Base-by-base conservation (phyloP, 1,140 invertebrate genomes). In the Capitella teleta region DNA sequence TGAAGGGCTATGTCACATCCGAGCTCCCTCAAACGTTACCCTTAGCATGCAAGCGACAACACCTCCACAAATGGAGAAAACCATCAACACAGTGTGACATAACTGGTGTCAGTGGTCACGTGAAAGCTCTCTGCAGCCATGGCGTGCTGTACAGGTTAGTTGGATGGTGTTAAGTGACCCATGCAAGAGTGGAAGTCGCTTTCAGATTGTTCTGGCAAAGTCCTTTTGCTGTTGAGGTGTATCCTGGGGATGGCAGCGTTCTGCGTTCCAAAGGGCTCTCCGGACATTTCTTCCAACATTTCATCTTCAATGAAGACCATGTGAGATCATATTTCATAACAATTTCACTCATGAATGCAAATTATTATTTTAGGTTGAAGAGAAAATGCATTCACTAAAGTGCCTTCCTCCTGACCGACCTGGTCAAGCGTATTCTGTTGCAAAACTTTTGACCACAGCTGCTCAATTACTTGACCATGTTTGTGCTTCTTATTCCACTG, bases 111-210 rank as follows among this genome's bases (percentile, higher is more conserved):
- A 40, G 14, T 16, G 43, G 43, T 45, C 43, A 26, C 5, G 16
- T 45, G 6, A 45, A 45, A 25, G 23, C 28, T 10, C 18, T 45
- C 18, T 45, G 28, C 28, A 24, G 21, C 3, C 23, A 45, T 2
- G 43, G 43, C 23, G 16, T 45, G 8, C 8, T 45, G 19, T 45
- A 45, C 28, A 45, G 43, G 28, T 45, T 28, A 21, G 38, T 40
- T 38, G 16, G 12, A 5, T 38, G 16, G 36, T 38, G 21, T 37
- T n/a, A 18, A 6, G 3, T 37, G 6, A 18, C 2, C 36, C 16
- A 5, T 37, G 8, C 21, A 37, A 6, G 21, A 2, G 8, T 37
- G 8, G 16, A 37, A 37, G 10, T 34, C 16, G 32, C 16, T 34
- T 34, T 34, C 32, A 34, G 10, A 12, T 34, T 34, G 32, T 10